These are phyloP conservation scores for Cacoxenus indagator DNA, from an alignment of 2,888 invertebrate genomes.

Conservation along the genomic window DNA sequence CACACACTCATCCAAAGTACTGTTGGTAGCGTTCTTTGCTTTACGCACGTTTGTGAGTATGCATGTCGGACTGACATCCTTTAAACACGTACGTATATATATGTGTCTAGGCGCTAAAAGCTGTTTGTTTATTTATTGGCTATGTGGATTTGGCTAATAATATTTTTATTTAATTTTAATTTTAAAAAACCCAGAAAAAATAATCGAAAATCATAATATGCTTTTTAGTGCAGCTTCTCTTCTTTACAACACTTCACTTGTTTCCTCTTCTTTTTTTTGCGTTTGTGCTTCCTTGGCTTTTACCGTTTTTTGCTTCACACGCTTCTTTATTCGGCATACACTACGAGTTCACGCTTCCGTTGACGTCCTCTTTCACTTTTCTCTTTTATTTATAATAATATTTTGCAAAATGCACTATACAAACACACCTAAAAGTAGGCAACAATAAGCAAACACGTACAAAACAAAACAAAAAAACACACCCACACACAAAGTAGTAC, in stretches of 20 bases:
- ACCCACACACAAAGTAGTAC: neutral
- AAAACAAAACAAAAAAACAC: constrained; percentile 24
- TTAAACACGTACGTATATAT: too few species aligned
- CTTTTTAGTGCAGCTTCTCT: neutral
- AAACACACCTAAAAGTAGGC: neutral
- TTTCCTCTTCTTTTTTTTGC: too few species aligned
- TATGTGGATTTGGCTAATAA: neutral
- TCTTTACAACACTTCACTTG: neutral
- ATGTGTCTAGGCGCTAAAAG: too few species aligned
- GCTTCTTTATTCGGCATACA: too few species aligned
- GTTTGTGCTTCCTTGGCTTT: too few species aligned
- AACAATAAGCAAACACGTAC: neutral
- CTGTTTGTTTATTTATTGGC: too few species aligned
- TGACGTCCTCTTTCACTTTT: constrained; percentile 28
- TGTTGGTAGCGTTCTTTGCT: too few species aligned
- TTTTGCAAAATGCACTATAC: neutral
- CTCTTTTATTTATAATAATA: constrained; percentile 33
- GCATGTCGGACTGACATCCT: too few species aligned
- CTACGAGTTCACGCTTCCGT: too few species aligned
- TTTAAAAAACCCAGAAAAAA: neutral
- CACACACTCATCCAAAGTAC: too few species aligned
- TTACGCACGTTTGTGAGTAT: too few species aligned
- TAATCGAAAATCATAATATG: neutral
- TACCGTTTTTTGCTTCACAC: too few species aligned
- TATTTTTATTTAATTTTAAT: neutral